Percentiles rank a stretch among this genome's conserved stretches.
Conservation (phyloP, 2,797 vertebrate species). For the Phalloptychus januarius region DNA sequence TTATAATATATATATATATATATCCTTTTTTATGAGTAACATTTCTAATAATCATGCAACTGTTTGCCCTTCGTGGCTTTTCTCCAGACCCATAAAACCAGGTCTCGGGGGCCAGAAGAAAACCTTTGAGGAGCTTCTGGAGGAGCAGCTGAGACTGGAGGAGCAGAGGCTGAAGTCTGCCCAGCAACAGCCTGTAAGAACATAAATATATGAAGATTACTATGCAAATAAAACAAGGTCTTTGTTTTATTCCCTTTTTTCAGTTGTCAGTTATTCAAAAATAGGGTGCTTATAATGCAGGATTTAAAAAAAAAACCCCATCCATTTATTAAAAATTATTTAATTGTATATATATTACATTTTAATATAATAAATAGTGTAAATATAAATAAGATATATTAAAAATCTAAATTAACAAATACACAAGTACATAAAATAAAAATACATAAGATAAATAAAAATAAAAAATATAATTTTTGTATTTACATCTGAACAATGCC, state of each 20-base stretch:
- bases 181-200: constrained; percentile 68
- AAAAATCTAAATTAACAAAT: too few relatives aligned
- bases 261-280: neutral
- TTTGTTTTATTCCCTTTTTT: neutral
- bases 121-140: constrained; percentile 93
- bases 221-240: neutral
- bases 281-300: neutral
- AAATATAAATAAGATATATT: neutral
- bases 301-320: neutral
- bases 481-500: neutral
- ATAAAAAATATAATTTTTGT: neutral
- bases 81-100: constrained; percentile 87
- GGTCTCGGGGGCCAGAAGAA: constrained; percentile 82
- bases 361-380: too few relatives aligned
- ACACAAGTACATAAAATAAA: too few relatives aligned
- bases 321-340: too few relatives aligned
- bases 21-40: neutral
- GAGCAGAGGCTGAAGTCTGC: constrained; percentile 81
- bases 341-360: too few relatives aligned
- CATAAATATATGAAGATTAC: neutral
- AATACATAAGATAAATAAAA: neutral
- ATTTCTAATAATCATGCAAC: neutral
- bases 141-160: constrained; percentile 92
- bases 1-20: too few relatives aligned
- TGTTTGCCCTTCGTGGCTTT: neutral